Conservation (phyloP, 2,888 invertebrate species). For the Micoletzkya japonica region DNA sequence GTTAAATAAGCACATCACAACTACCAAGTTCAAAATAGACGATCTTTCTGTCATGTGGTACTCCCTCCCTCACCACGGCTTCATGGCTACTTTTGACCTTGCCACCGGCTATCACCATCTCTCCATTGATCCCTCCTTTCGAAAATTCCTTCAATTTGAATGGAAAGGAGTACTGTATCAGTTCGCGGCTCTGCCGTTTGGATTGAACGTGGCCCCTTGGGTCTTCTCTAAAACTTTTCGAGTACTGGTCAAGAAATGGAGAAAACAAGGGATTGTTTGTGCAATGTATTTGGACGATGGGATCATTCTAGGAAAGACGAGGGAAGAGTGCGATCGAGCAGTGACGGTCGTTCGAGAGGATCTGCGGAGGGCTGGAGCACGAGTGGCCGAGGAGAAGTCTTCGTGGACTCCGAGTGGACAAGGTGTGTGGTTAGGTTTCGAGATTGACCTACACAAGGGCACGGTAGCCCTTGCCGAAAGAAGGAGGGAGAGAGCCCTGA, state of each 20-base stretch:
- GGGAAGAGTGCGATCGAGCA: neutral
- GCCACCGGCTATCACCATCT: constrained; percentile 14
- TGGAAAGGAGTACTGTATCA: neutral
- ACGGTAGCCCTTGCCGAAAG: neutral
- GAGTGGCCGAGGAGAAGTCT: neutral
- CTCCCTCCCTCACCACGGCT: neutral
- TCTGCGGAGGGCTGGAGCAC: neutral
- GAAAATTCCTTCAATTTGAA: neutral
- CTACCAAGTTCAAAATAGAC: neutral
- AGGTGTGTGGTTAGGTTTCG: constrained; percentile 3
- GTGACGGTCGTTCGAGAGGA: neutral
- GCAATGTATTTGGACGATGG: constrained; percentile 17
- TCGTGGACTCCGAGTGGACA: neutral
- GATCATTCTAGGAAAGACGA: neutral
- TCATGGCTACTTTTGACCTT: constrained; percentile 5
- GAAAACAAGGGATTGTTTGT: neutral
- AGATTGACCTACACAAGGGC: neutral
- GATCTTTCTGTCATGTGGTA: constrained; percentile 1
- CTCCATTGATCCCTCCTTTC: neutral
- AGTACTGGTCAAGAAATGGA: neutral
- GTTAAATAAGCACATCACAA: neutral
- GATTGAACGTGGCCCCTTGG: neutral
- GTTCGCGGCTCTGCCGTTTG: neutral
- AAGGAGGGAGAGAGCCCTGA: neutral
- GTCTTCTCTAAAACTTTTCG: constrained; percentile 13